Evolutionary conservation across 1,140 invertebrate genomes (phyloP).

Genomic region (Bombus haemorrhoidalis): DNA sequence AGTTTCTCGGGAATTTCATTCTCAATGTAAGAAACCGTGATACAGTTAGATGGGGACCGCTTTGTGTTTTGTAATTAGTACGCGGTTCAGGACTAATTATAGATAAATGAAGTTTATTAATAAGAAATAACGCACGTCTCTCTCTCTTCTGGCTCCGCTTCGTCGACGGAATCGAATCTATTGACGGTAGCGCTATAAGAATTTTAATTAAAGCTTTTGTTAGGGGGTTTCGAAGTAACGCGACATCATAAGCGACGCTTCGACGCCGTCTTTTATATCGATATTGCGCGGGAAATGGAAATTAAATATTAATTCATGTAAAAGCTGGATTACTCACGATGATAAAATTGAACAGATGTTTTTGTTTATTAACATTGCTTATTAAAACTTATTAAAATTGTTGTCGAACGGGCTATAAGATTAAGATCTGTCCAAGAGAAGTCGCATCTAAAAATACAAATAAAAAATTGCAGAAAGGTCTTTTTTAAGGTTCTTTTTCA

Average conservation of each 20-base stretch:
- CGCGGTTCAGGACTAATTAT: neutral
- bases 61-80: constrained; percentile 3
- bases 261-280: neutral
- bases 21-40: neutral
- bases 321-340: neutral
- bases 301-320: constrained; percentile 11
- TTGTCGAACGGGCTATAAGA: neutral
- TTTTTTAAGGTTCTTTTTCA: too few species aligned
- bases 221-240: neutral
- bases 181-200: neutral
- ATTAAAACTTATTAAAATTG: neutral
- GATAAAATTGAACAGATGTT: too few species aligned
- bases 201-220: constrained; percentile 39
- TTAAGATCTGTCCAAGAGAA: neutral
- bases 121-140: neutral
- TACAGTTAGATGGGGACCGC: neutral
- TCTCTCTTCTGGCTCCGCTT: too few species aligned
- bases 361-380: neutral
- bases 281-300: neutral
- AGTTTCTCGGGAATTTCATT: constrained; percentile 44
- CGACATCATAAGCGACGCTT: neutral
- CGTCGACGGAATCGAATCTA: constrained; percentile 2
- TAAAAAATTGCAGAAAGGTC: too few species aligned
- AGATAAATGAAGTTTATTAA: constrained; percentile 5
- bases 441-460: too few species aligned